Base-by-base conservation (phyloP, 92 coral and sea anemone species). In the Palythoa grandis region DNA sequence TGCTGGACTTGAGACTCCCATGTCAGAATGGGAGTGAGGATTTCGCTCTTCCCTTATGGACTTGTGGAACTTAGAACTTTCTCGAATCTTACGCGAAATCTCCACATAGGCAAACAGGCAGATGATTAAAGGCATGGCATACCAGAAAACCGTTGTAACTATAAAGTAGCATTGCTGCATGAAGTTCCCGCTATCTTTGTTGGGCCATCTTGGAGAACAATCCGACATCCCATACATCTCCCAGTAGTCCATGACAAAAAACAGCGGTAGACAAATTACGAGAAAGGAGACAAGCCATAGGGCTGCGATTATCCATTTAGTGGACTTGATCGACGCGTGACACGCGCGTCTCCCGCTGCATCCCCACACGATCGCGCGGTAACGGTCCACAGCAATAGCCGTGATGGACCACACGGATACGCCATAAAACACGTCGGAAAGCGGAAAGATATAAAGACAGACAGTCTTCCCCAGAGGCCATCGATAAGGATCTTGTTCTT, bases 381-480 rank as follows among this genome's bases (percentile, higher is more conserved):
- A 94, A 25, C 98, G 87, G 16, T 96, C 98, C 10, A 91, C 87
- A 4, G 99, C 98, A 17, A 96, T 96, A 1, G 98, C 99, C 10
- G 92, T 92, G 43, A 96, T 95, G 14, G 94, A 91, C 98, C 95
- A 93, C 11, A 96, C 91, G 0, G 98, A 93, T 1, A 92, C 99
- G n/a, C 94, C 95, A 23, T 88, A 92, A 38, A 95, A 96, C 14
- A 95, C 89, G 37, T 96, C 99, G 22, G 93, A 75, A 7, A 95
- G 77, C 11, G 99, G 99, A 52, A 84, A 91, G 3, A 93, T 48
- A 70, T 82, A 92, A 5, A 86, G 72, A 35, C 99, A 96, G 0
- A 78, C 14, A 35, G 76, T 77, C 35, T 54, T 63, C 1, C 97
- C 99, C 60, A 96, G 82, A 13, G 95, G 98, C 99, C 99, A 96